Evolutionary conservation across 2,113 vertebrate species (phyloP), one percentile per base, ranked within the genome.

Genomic region (Notechis scutatus): DNA sequence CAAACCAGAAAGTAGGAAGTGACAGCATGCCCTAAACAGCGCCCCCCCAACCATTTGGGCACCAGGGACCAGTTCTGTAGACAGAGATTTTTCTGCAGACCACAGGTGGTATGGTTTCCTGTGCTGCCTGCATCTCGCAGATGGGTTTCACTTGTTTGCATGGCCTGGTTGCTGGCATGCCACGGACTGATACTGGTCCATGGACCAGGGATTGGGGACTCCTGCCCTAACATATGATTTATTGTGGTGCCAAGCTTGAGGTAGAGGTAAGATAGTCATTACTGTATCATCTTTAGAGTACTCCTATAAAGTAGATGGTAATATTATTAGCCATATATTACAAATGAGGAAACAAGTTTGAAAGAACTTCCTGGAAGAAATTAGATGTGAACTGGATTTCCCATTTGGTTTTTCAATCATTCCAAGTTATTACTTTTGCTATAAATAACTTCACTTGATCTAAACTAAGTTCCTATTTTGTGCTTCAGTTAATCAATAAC

Each of bases 181-280:
- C 0, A 1, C 1, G 6, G 7, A 8, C 23, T 0, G 57, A 8
- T 8, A 59, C 23, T 3, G 8, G 57, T 61, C 57, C 9, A 61
- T 61, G 57, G 24, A 61, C 24, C 3, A 15, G 24, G 24, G 57
- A 9, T 26, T 61, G 57, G 57, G 23, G 9, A 61, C 8, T 24
- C 24, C 24, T 81, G 34, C 74, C 34, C 34, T 42, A 81, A 42
- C 7, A 42, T 7, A 81, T 81, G 18, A 81, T 39, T 81, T 81
- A 81, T 81, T 81, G 74, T 39, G 29, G 64, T 74, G 39, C 74
- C 34, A 42, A 21, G 34, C 34, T 81, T 42, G 74, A 42, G 34
- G 74, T 42, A 42, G 34, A 81, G 9, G 34, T 39, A 81, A 81
- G 34, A 5, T 9, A 24, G 29, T 54, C 47, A 61, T 59, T 61